phyloP scores from a whole-genome alignment of 2,888 invertebrate genomes.

The Habroteleia sp. region DNA sequence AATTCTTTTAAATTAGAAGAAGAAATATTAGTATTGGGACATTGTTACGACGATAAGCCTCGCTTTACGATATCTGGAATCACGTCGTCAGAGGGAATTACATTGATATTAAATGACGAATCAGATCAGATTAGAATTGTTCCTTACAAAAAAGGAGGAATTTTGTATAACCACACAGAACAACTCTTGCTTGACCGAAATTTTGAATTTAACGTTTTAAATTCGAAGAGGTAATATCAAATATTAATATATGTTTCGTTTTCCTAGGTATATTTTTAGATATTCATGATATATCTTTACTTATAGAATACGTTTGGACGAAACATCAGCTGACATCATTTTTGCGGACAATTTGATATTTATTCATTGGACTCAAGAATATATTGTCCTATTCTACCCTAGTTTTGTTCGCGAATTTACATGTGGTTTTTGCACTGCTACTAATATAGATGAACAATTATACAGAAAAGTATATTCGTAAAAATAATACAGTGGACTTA shows the following conservation, averaged over 20 bases:
- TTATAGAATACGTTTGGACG: slow-evolving; percentile 46
- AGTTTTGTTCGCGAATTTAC: slow-evolving; percentile 76
- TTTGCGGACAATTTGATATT: slow-evolving; percentile 74
- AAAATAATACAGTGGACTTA: no score
- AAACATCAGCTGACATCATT: slow-evolving; percentile 68
- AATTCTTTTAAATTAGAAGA: no score
- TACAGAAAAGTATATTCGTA: slow-evolving; percentile 43
- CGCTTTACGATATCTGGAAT: slow-evolving; percentile 72
- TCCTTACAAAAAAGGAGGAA: slow-evolving; percentile 69
- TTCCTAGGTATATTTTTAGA: no score
- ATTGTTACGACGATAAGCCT: slow-evolving; percentile 76
- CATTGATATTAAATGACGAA: slow-evolving; percentile 73
- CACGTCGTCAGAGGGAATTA: slow-evolving; percentile 67
- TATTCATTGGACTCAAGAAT: slow-evolving; percentile 76
- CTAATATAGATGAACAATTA: slow-evolving; percentile 44
- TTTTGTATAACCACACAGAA: slow-evolving; percentile 73
- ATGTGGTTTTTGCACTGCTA: slow-evolving; percentile 75
- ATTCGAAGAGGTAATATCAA: slow-evolving; percentile 75
- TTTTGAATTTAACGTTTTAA: slow-evolving; percentile 71
- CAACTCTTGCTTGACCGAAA: slow-evolving; percentile 69
- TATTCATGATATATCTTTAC: no score
- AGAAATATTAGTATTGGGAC: slow-evolving; percentile 74
- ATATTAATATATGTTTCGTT: no score
- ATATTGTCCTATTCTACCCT: slow-evolving; percentile 76
- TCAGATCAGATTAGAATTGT: slow-evolving; percentile 72